A percentile compares a stretch with the other conserved stretches of the same genome.
phyloP scores from a whole-genome alignment of 2,888 invertebrate species.

The Daptonema setosum region DNA sequence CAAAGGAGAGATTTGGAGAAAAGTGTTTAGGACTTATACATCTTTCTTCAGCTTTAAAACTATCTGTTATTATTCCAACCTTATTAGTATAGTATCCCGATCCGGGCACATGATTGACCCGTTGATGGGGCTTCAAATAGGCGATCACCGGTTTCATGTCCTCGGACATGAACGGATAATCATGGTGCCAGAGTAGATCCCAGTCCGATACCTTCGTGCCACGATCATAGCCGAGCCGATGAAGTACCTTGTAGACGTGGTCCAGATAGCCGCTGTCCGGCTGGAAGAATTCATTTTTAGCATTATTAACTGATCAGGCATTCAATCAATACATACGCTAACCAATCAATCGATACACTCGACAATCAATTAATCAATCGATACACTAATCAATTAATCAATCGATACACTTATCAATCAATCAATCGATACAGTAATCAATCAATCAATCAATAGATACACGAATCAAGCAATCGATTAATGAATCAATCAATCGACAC shows the following conservation, averaged over 20 bases:
- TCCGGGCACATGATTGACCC: slow-evolving; percentile 77
- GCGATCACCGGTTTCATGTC: slow-evolving; percentile 36
- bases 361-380: neutral
- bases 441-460: no score
- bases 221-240: slow-evolving; percentile 49
- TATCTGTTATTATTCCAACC: no score
- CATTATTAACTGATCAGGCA: neutral
- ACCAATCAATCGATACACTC: no score
- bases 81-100: slow-evolving; percentile 79
- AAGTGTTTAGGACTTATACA: no score
- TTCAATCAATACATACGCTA: no score
- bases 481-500: no score
- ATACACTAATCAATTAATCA: no score
- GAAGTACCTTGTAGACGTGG: slow-evolving; percentile 57
- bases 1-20: no score
- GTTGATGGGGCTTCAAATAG: slow-evolving; percentile 47
- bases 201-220: slow-evolving; percentile 40
- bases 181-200: slow-evolving; percentile 79
- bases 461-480: no score
- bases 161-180: slow-evolving; percentile 51
- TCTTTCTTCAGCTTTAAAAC: no score
- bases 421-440: no score
- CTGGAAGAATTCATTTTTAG: slow-evolving; percentile 11
- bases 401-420: no score
- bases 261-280: slow-evolving; percentile 42